Evolutionary conservation across 2,113 vertebrate genomes (phyloP).

Genomic region (Eurystomus gularis): DNA sequence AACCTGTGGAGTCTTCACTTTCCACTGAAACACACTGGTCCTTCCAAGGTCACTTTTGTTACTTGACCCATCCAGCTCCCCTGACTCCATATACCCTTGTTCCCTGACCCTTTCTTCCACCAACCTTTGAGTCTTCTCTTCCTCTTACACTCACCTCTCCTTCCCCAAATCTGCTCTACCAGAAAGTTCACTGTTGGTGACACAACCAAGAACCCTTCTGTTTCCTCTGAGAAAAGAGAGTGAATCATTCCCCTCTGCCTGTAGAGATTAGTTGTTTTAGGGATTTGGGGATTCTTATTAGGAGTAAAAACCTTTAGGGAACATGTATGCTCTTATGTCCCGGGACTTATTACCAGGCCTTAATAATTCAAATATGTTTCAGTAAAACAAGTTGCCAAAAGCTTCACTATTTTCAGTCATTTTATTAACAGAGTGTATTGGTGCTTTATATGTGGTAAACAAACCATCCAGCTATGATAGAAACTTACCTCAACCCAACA

Average conservation of each 20-base stretch:
- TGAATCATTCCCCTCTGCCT: background rate
- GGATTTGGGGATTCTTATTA: background rate
- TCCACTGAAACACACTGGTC: background rate
- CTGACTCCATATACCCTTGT: background rate
- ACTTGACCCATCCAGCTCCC: background rate
- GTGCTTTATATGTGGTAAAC: background rate
- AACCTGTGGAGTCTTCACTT: background rate
- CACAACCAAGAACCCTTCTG: background rate
- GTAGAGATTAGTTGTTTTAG: background rate
- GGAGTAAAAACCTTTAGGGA: background rate
- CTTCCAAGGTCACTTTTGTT: background rate
- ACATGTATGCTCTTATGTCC: background rate
- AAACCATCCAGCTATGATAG: background rate
- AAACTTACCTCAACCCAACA: background rate
- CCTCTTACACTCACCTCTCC: background rate
- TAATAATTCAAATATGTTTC: background rate
- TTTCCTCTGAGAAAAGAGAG: background rate
- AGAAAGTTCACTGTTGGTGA: background rate
- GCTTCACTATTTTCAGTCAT: background rate
- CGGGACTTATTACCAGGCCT: background rate
- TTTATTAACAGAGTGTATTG: background rate
- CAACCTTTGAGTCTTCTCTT: background rate
- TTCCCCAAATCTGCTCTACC: background rate
- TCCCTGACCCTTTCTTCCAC: background rate
- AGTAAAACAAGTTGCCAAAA: background rate